Evolutionary conservation across 2,797 vertebrate species (phyloP).

Genomic region (Apodemus agrarius): DNA sequence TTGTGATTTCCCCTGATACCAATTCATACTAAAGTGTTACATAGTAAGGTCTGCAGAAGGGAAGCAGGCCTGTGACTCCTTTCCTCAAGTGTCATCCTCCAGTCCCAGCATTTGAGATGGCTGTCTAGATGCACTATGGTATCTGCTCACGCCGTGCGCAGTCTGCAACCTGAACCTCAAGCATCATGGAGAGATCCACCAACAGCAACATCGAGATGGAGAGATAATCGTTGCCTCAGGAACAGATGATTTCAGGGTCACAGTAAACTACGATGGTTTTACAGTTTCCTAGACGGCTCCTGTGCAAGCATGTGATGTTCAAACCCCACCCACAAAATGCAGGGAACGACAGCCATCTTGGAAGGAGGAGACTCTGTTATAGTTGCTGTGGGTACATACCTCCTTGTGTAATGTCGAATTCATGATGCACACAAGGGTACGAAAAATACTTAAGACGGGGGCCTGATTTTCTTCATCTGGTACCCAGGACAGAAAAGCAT

Average conservation of each 20-base stretch:
- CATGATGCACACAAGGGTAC: background rate
- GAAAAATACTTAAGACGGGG: background rate
- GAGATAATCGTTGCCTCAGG: background rate
- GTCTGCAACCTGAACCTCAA: rapidly evolving
- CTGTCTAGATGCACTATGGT: rapidly evolving
- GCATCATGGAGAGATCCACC: too few species aligned
- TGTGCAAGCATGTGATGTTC: background rate
- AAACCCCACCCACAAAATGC: background rate
- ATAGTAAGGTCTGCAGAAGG: background rate
- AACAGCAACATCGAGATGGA: background rate
- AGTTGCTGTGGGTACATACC: background rate
- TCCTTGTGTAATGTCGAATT: background rate
- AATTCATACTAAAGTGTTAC: background rate
- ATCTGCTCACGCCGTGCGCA: rapidly evolving
- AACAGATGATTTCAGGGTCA: background rate
- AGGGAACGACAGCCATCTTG: background rate
- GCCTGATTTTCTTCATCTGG: conserved; percentile 46
- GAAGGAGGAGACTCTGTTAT: background rate
- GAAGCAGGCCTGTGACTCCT: background rate
- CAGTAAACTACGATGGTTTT: background rate
- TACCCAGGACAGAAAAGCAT: conserved; percentile 11
- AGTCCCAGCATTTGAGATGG: background rate
- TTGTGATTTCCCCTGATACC: background rate
- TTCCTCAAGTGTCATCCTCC: background rate
- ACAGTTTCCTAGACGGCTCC: background rate